Evolutionary conservation across 2,888 invertebrate species (phyloP).

Genomic region (Serripes groenlandicus): DNA sequence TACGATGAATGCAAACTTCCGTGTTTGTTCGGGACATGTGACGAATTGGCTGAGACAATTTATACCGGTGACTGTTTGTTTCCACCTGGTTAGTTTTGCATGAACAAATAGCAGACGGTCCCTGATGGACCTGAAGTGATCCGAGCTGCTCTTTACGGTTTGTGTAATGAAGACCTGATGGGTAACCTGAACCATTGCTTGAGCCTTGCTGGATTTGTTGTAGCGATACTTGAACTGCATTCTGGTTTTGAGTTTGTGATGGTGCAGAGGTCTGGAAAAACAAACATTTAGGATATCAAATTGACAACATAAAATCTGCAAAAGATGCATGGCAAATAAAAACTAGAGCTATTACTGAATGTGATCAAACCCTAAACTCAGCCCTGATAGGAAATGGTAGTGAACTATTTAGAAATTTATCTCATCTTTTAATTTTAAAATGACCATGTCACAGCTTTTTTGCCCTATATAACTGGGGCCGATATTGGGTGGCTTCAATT

Average conservation of each 20-base stretch:
- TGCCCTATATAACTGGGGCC: no score
- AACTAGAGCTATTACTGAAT: no score
- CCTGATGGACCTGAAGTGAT: conserved; percentile 25
- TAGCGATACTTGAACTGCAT: conserved; percentile 38
- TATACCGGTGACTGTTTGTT: conserved; percentile 70
- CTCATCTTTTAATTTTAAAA: no score
- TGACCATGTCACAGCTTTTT: no score
- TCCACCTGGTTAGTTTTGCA: conserved; percentile 59
- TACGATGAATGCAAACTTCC: conserved; percentile 26
- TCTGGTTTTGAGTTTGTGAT: conserved; percentile 30
- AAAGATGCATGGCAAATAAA: no score
- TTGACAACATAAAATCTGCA: no score
- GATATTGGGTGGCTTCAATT: no score
- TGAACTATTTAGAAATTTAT: no score
- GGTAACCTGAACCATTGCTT: conserved; percentile 30
- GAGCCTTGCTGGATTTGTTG: conserved; percentile 55
- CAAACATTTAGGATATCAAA: no score
- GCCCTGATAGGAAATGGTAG: no score
- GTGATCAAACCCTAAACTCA: no score
- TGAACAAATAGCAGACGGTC: conserved; percentile 28
- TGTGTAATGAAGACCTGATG: conserved; percentile 61
- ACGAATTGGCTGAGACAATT: conserved; percentile 47
- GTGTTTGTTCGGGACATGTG: conserved; percentile 54
- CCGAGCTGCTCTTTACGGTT: conserved; percentile 58
- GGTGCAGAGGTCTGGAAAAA: conserved; percentile 47